Evolutionary conservation across 1,140 invertebrate species (phyloP), one percentile per base, ranked within the genome.

Genomic region (Propsilocerus akamusi): DNA sequence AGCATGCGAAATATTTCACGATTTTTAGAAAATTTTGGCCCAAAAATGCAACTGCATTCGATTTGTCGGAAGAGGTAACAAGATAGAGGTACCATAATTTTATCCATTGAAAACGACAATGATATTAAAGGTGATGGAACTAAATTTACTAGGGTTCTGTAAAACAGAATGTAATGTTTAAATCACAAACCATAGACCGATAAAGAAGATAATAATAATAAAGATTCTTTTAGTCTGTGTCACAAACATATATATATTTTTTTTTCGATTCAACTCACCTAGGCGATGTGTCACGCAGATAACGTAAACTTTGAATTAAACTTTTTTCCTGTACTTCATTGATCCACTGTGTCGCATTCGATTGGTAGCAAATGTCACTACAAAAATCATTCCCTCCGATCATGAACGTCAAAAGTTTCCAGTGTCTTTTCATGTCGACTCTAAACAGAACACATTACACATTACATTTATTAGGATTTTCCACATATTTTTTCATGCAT

Each of bases 361-460:
- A 51, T 32, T 56, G n/a, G 46, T 58, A 68, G 55, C 75, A 77
- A 12, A 78, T 69, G 8, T 72, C 68, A 10, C 57, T 41, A 56
- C 80, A 83, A 53, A 83, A 72, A 55, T 83, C 78, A 57, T 83
- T 83, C 22, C 62, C 59, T 25, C 78, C 78, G 24, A 80, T 73
- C 61, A 79, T 72, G 3, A 81, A 49, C 3, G 71, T 76, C 17
- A 81, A 65, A 7, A 75, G 73, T 68, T 84, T 84, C 81, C 81
- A 83, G 55, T 77, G 61, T 8, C 68, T 66, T 34, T 74, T 55
- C 0, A 73, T 46, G 54, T 79, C 59, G 4, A 80, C 66, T 48
- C 66, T 52, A 25, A 23, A 37, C 1, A 10, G 4, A 0, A n/a
- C 17, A 25, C n/a, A 37, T 25, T n/a, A 12, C 6, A 17, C 14